Percentiles rank a stretch among this genome's conserved stretches.
phyloP scores from a whole-genome alignment of 2,113 vertebrate species.

The Bambusicola thoracicus region DNA sequence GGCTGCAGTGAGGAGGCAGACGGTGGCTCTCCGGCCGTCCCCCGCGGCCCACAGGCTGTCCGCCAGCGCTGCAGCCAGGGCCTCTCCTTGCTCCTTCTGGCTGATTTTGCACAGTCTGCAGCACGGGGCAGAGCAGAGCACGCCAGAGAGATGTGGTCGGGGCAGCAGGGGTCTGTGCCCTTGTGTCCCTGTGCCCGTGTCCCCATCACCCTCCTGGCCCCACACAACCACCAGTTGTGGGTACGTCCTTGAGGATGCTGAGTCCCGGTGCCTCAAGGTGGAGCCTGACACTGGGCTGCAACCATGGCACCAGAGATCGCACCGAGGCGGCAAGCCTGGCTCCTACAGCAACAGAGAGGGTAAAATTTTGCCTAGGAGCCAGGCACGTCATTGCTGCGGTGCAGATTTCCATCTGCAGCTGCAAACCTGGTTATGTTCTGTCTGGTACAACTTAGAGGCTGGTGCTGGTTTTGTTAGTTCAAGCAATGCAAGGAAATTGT shows the following conservation, averaged over 20 bases:
- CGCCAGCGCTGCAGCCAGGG: conserved; percentile 70
- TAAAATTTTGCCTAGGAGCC: neutral
- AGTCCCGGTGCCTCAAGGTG: neutral
- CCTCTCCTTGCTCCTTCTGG: conserved; percentile 73
- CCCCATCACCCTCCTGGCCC: neutral
- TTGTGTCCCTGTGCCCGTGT: neutral
- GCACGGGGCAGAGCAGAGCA: neutral
- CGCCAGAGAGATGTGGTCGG: neutral
- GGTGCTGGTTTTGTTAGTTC: neutral
- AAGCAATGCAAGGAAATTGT: neutral
- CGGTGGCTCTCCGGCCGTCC: conserved; percentile 62
- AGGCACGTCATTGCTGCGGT: neutral
- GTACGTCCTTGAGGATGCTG: rapidly evolving
- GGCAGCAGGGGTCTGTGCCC: neutral
- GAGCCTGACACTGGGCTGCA: neutral
- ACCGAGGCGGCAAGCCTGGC: rapidly evolving
- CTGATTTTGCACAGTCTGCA: conserved; percentile 75
- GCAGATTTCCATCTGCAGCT: neutral
- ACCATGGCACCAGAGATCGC: rapidly evolving
- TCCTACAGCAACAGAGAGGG: rapidly evolving
- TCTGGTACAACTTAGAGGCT: neutral
- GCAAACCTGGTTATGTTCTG: neutral
- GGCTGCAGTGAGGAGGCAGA: conserved; percentile 78
- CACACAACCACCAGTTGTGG: too few relatives aligned
- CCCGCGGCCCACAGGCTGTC: conserved; percentile 87